Evolutionary conservation across 2,888 invertebrate species (phyloP), one percentile per base, ranked within the genome.

Genomic region (Cataglyphis cursor): DNA sequence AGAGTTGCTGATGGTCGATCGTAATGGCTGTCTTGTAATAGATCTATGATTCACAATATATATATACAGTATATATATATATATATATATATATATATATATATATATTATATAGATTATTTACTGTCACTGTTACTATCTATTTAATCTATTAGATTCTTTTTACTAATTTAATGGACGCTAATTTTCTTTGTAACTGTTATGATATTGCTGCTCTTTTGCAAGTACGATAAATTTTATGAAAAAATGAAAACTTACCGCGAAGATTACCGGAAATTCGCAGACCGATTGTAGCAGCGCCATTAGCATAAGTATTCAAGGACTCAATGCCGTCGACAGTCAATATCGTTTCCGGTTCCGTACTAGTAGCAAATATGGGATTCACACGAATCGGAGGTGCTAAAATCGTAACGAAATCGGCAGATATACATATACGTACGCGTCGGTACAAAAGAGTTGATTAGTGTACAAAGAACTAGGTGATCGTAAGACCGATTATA

Each of bases 11-110:
- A 94, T 48, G 95, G 95, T 57, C 93, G 89, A 90, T 97, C 97
- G 92, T 97, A 97, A 90, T 96, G 96, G 87, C 96, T 96, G 91
- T 96, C 96, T 78, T 88, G 90, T 89, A 96, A 93, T 88, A 96
- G 95, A 92, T 96, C 96, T 95, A 87, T 62, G 94, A 90, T 83
- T 73, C 9, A n/a, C 12, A 15, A 12, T 54, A 31, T 31, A 6
- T 31, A 31, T 31, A 31, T 31, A 28, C n/a, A n/a, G 4, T 31
- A 1, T 31, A 31, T 31, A 31, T 31, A 31, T 31, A 3, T 31
- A 31, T 31, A 31, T 31, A 31, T 31, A 31, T 31, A 31, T 31
- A 31, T 31, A 31, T 31, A 31, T 31, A 31, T 31, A 31, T 31
- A 31, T 31, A 31, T 31, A 31, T 31, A 31, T 65, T 48, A 41